Evolutionary conservation across 2,888 invertebrate species (phyloP), one percentile per base, ranked within the genome.

Genomic region (Thelaira solivaga): DNA sequence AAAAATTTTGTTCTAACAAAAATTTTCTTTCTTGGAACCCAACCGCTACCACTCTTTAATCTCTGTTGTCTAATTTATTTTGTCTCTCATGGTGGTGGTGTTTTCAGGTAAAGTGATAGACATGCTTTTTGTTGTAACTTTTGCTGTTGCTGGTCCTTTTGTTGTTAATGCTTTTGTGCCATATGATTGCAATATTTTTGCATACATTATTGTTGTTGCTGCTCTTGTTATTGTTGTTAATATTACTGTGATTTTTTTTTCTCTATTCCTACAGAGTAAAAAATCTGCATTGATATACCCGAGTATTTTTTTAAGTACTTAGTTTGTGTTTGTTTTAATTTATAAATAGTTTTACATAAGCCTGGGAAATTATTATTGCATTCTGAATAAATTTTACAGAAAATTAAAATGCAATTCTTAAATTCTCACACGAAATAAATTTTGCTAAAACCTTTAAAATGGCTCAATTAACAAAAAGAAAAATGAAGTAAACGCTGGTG

Each of bases 161-260:
- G 20, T 45, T 73, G 36, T 73, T 26, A 29, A 59, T 39, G 65
- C 59, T 49, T 11, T 53, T 61, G 39, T 20, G n/a, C n/a, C 29
- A 24, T 61, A 72, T 64, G 57, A 57, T 61, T 64, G 71, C 75
- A 73, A 78, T 64, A 65, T 64, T 71, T 65, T 51, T 76, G 59
- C 71, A 71, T 69, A 51, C 20, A 64, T 65, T 47, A 36, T 41
- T 43, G 18, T 18, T 51, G 31, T 2, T 59, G 13, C 13, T 59
- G n/a, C n/a, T n/a, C n/a, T n/a, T n/a, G n/a, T n/a, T n/a, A 7
- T 13, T 62, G 34, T 49, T 39, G 29, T 43, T 34, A 10, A 4
- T 53, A 7, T 16, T 57, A 4, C 13, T 29, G 39, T 11, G 11
- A n/a, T n/a, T n/a, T n/a, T n/a, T n/a, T n/a, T n/a, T n/a, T n/a